Evolutionary conservation across 2,797 vertebrate genomes (phyloP), one percentile per base, ranked within the genome.

Genomic region (Takifugu rubripes): DNA sequence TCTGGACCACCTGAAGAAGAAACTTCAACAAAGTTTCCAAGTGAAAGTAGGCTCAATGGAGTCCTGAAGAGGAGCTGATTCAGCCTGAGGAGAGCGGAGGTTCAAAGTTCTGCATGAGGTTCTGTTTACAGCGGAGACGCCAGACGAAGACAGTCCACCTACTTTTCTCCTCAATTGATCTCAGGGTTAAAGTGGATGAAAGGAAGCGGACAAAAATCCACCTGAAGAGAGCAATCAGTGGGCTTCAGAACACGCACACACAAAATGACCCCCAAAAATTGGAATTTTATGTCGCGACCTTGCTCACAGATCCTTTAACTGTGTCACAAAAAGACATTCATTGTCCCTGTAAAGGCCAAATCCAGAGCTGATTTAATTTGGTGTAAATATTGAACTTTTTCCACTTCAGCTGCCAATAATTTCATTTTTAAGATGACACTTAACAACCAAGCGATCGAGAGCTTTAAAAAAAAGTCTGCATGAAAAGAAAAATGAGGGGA

Each of bases 81-180:
- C 31, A 33, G 31, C 9, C 31, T 16, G 58, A 70, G 14, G 49
- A 70, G 72, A 79, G 74, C 72, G 73, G 65, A 70, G 69, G 21
- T 56, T 29, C 42, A 8, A 49, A 61, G 45, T 56, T 56, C 67
- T 40, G 47, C 16, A 24, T 12, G n/a, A 54, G 43, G 6, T 57
- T 67, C 16, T 56, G 43, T 59, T 67, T 40, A 69, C 52, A 64
- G 73, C 69, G 68, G 50, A 57, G 52, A 45, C 2, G 24, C 40
- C 25, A 48, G 69, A 65, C 59, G 25, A 36, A 36, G 33, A 33
- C 63, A 75, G 78, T 73, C 63, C 70, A 61, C 59, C 62, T 62
- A 59, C 77, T 79, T 74, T 40, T 56, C 54, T 26, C 56, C 52
- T 59, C 64, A 77, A 72, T 83, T 68, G 68, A 69, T 68, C 15